Percentiles rank a stretch among this genome's conserved stretches.
Conservation (phyloP, 2,888 invertebrate genomes). For the Leptogaster cylindrica region DNA sequence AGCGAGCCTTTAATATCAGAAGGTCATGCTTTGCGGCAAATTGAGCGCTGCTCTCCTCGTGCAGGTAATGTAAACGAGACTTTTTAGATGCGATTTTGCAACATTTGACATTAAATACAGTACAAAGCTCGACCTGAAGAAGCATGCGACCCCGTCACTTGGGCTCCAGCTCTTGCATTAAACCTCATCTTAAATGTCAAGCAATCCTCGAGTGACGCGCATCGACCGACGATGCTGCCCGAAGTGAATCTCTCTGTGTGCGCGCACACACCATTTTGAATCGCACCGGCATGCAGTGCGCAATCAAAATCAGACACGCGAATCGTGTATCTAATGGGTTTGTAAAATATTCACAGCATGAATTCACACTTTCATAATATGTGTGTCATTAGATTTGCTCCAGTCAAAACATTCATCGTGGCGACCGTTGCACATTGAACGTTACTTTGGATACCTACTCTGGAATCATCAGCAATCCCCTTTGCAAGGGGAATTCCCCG, state of each 20-base stretch:
- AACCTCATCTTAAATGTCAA: conserved; percentile 5
- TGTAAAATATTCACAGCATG: neutral
- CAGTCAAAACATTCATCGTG: too few relatives aligned
- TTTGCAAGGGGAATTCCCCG: too few relatives aligned
- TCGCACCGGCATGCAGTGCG: neutral
- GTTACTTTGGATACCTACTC: too few relatives aligned
- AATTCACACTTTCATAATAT: neutral
- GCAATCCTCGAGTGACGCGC: too few relatives aligned
- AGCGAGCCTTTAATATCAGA: neutral
- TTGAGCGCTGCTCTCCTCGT: neutral
- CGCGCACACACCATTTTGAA: too few relatives aligned
- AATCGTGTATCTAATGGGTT: neutral
- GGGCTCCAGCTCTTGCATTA: neutral
- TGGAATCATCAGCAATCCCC: too few relatives aligned
- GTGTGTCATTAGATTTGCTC: neutral
- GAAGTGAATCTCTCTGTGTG: too few relatives aligned
- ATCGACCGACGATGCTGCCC: too few relatives aligned
- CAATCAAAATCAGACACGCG: neutral
- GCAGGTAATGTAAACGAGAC: neutral
- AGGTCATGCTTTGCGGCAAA: neutral
- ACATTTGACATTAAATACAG: neutral
- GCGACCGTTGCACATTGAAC: too few relatives aligned
- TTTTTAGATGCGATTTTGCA: neutral
- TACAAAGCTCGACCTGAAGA: conserved; percentile 6
- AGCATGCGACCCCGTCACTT: neutral